These are phyloP conservation scores for Lasioglossum figueresi DNA, from an alignment of 2,888 invertebrate species.

Conservation along the genomic window DNA sequence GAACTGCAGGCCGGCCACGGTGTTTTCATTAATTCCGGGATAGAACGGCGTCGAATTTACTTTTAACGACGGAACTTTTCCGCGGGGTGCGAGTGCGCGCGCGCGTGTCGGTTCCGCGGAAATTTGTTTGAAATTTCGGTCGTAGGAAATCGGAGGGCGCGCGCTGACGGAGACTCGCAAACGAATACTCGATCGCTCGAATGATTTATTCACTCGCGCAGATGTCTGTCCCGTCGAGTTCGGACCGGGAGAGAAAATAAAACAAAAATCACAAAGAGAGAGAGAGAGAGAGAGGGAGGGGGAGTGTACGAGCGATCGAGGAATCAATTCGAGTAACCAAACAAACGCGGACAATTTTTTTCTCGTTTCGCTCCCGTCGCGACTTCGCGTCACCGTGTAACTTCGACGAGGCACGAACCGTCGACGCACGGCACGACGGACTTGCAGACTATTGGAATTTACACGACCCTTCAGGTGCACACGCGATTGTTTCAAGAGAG, in stretches of 20 bases:
- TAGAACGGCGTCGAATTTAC: slow-evolving; percentile 32
- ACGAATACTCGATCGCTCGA: slow-evolving; percentile 51
- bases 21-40: slow-evolving; percentile 40
- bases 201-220: slow-evolving; percentile 56
- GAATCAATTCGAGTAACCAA: slow-evolving; percentile 48
- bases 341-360: slow-evolving; percentile 29
- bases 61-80: slow-evolving; percentile 39
- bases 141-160: slow-evolving; percentile 24
- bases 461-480: slow-evolving; percentile 21
- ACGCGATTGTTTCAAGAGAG: slow-evolving; percentile 51
- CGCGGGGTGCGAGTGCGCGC: neutral
- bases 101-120: neutral
- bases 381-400: slow-evolving; percentile 20
- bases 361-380: neutral
- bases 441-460: slow-evolving; percentile 14
- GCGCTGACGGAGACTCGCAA: slow-evolving; percentile 22
- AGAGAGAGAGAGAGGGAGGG: neutral
- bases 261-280: neutral
- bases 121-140: slow-evolving; percentile 29
- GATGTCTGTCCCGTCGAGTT: slow-evolving; percentile 32
- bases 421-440: neutral
- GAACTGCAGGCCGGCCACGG: slow-evolving; percentile 10
- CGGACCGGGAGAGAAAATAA: neutral
- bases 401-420: slow-evolving; percentile 20
- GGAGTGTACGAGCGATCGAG: slow-evolving; percentile 23